phyloP scores from a whole-genome alignment of 2,888 invertebrate genomes.

The Euzophera pinguis region DNA sequence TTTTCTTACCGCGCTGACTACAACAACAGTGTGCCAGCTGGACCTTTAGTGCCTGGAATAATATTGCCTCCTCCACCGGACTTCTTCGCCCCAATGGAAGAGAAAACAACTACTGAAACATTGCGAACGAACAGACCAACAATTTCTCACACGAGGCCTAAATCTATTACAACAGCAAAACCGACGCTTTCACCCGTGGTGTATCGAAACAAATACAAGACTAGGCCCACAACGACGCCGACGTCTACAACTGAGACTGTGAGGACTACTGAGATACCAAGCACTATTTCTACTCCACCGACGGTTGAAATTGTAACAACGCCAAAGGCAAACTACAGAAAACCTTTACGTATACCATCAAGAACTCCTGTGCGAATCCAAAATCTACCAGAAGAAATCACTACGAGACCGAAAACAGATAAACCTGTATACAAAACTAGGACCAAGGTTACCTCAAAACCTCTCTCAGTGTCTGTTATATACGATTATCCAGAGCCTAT shows the following conservation, averaged over 20 bases:
- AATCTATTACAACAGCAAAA: conserved; percentile 51
- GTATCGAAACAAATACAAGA: conserved; percentile 61
- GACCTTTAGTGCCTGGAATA: conserved; percentile 93
- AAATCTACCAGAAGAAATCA: conserved; percentile 59
- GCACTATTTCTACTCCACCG: conserved; percentile 55
- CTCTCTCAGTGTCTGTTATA: conserved; percentile 67
- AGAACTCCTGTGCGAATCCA: conserved; percentile 68
- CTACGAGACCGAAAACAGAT: conserved; percentile 62
- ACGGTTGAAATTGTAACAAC: conserved; percentile 63
- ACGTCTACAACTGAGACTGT: conserved; percentile 59
- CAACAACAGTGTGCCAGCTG: conserved; percentile 87
- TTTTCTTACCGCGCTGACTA: conserved; percentile 91
- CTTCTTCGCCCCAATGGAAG: conserved; percentile 88
- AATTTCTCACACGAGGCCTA: conserved; percentile 48
- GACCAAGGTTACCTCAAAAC: conserved; percentile 73
- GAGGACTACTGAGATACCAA: conserved; percentile 61
- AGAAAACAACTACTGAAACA: conserved; percentile 54
- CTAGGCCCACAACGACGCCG: conserved; percentile 60
- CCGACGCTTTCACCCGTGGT: conserved; percentile 49
- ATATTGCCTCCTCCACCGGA: conserved; percentile 93
- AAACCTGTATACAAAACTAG: conserved; percentile 68
- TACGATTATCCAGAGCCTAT: conserved; percentile 70
- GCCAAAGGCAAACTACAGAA: conserved; percentile 47
- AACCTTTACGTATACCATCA: conserved; percentile 61
- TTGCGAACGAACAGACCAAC: conserved; percentile 47